Evolutionary conservation across 2,797 vertebrate genomes (phyloP).

Genomic region (Acridotheres tristis): DNA sequence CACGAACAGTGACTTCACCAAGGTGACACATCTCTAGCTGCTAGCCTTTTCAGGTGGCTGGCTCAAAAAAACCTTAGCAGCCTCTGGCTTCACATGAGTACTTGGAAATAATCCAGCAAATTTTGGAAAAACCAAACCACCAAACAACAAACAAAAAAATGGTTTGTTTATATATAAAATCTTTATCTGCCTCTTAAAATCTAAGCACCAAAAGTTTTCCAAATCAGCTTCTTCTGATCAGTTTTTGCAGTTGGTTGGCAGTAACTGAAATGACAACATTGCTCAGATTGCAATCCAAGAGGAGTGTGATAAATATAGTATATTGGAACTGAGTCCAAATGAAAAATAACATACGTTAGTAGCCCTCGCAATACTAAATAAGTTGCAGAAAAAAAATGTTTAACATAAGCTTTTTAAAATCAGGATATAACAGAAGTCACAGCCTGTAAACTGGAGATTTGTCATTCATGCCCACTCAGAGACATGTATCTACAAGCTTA

Average conservation of each 20-base stretch:
- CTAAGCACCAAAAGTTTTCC: neutral
- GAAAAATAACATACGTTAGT: constrained; percentile 24
- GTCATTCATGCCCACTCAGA: neutral
- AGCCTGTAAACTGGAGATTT: neutral
- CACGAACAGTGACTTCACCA: neutral
- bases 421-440: neutral
- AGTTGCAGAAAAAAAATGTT: neutral
- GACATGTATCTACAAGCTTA: neutral
- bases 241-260: constrained; percentile 15
- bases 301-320: constrained; percentile 17
- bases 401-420: neutral
- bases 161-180: neutral
- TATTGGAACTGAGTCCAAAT: neutral
- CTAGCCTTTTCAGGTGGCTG: constrained; percentile 5
- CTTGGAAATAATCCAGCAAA: neutral
- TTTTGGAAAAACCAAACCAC: neutral
- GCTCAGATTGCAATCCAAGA: neutral
- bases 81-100: neutral
- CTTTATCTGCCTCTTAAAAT: neutral
- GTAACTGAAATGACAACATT: constrained; percentile 16
- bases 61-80: neutral
- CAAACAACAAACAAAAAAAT: neutral
- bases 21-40: neutral
- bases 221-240: neutral
- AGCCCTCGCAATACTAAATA: neutral